Conservation (phyloP, 2,888 invertebrate genomes). For the Agrilus cyanescens region DNA sequence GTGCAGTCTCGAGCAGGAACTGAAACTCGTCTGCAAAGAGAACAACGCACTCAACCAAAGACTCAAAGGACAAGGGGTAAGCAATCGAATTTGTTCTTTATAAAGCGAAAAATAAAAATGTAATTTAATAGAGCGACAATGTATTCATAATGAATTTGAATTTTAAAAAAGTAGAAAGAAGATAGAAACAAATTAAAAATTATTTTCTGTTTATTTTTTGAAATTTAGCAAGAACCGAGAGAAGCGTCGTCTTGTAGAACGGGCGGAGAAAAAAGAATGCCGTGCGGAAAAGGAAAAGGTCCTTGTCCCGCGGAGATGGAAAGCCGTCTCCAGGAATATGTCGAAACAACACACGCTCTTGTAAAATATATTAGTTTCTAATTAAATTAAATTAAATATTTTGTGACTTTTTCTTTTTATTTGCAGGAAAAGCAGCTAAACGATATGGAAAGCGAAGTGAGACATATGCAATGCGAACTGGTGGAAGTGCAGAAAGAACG, state of each 20-base stretch:
- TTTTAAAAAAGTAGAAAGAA: background rate
- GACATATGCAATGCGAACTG: constrained; percentile 41
- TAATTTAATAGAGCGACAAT: background rate
- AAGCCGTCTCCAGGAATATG: constrained; percentile 32
- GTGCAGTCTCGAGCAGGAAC: constrained; percentile 48
- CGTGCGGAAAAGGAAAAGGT: constrained; percentile 29
- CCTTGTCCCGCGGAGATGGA: constrained; percentile 37
- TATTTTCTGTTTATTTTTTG: constrained; percentile 1
- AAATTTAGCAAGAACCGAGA: constrained; percentile 4
- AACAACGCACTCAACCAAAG: constrained; percentile 46
- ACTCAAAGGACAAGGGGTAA: constrained; percentile 22
- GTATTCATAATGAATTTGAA: too few relatives aligned
- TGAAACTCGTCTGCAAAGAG: constrained; percentile 50
- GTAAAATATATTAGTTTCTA: constrained; percentile 20
- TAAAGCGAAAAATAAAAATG: background rate
- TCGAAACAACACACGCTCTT: constrained; percentile 35
- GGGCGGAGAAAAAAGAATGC: constrained; percentile 18
- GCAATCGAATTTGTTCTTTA: background rate
- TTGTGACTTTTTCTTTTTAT: background rate
- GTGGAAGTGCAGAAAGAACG: constrained; percentile 39
- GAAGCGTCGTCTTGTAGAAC: constrained; percentile 3
- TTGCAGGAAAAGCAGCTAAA: constrained; percentile 47
- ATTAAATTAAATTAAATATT: background rate
- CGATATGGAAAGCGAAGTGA: constrained; percentile 48
- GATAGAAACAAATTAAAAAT: background rate